Evolutionary conservation across 2,888 invertebrate species (phyloP).

Genomic region (Rhopalosiphum nymphaeae): DNA sequence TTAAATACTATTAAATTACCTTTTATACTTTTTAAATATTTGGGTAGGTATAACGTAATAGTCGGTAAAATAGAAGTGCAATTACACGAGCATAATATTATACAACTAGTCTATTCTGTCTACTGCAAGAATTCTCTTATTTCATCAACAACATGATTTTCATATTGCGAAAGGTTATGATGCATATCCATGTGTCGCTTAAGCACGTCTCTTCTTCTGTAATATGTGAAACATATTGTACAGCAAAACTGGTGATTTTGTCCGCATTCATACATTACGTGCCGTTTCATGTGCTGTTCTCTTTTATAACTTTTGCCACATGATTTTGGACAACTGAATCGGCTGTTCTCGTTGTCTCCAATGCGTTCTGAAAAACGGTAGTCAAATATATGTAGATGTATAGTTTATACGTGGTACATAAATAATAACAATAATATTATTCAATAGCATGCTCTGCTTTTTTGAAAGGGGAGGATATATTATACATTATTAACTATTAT

Average conservation of each 20-base stretch:
- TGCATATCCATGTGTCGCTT: constrained; percentile 28
- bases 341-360: neutral
- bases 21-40: neutral
- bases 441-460: no score
- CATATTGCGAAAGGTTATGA: constrained; percentile 6
- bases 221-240: constrained; percentile 66
- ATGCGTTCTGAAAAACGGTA: neutral
- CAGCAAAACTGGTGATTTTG: constrained; percentile 67
- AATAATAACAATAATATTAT: neutral
- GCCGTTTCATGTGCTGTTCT: constrained; percentile 55
- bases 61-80: neutral
- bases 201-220: constrained; percentile 65
- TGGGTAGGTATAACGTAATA: neutral
- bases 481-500: neutral
- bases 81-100: no score
- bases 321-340: constrained; percentile 63
- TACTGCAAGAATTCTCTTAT: neutral
- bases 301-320: constrained; percentile 65
- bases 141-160: neutral
- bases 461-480: neutral
- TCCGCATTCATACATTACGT: constrained; percentile 65
- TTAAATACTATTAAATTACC: neutral
- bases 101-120: neutral
- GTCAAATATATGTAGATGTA: neutral
- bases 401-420: neutral